Base-by-base conservation (phyloP, 1,140 invertebrate species). In the Coenobita brevimanus region DNA sequence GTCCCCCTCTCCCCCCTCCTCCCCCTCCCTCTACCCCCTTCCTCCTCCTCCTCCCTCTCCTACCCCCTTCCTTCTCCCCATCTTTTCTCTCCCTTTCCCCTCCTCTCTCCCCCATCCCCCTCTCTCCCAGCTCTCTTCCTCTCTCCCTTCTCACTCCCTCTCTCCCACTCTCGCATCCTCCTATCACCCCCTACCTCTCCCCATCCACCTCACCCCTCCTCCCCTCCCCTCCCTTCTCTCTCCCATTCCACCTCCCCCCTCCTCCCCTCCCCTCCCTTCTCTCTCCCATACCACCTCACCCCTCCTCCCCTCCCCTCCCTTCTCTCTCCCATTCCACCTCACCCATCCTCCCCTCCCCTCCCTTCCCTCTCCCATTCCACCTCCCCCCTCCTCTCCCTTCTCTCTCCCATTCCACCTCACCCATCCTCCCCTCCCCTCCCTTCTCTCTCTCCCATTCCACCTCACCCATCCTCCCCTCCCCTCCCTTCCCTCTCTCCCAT, bases 401-500 rank as follows among this genome's bases (percentile, higher is more conserved):
- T 27, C 13, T 21, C 21, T 24, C 80, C 27, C 38, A 21, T 50
- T 41, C 33, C n/a, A 4, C 3, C 24, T 79, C 50, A 21, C 43
- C 17, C 38, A 33, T 30, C 50, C 64, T 27, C 67, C 64, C 30
- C 27, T 43, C 33, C 50, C 67, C 36, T 15, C 21, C 21, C 60
- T 46, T n/a, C n/a, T n/a, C n/a, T n/a, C n/a, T n/a, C n/a, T 82
- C 80, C 50, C 64, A 50, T 71, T 82, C 80, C 43, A 13, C 64
- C 38, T 24, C 24, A n/a, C 80, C 62, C 80, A 8, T 30, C 75
- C 76, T n/a, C 21, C 33, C 76, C 76, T 15, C 0, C 13, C 57
- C 78, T n/a, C 27, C 57, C 78, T 15, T 21, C 57, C 78, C 33
- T 27, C 13, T 21, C 21, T 24, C 80, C 27, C 38, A 21, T 50